phyloP scores from a whole-genome alignment of 2,888 invertebrate species.

The Seira musarum region DNA sequence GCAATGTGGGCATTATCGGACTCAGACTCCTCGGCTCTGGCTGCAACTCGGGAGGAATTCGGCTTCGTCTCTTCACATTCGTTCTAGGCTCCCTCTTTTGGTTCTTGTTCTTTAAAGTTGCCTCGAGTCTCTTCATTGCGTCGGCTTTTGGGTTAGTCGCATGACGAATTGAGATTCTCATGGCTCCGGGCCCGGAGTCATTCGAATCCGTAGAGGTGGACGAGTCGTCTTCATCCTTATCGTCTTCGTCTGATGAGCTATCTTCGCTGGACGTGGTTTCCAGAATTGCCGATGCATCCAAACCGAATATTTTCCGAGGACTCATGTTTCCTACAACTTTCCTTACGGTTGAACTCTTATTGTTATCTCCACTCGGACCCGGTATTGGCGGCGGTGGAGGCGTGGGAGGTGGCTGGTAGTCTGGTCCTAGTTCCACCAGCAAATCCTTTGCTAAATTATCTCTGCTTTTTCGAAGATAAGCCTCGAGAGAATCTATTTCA shows the following conservation, averaged over 20 bases:
- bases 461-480: constrained; percentile 8
- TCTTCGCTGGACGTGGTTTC: constrained; percentile 15
- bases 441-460: constrained; percentile 12
- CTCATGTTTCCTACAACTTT: constrained; percentile 8
- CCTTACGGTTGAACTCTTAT: neutral
- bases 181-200: neutral
- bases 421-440: neutral
- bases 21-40: constrained; percentile 28
- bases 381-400: neutral
- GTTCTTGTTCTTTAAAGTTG: neutral
- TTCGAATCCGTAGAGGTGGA: neutral
- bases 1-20: constrained; percentile 28
- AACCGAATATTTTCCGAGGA: constrained; percentile 19
- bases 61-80: neutral
- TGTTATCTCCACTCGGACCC: neutral
- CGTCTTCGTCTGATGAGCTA: neutral
- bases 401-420: neutral
- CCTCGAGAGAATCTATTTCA: constrained; percentile 1
- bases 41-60: neutral
- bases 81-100: neutral
- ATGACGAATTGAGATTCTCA: constrained; percentile 28
- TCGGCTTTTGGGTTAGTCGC: neutral
- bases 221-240: neutral
- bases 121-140: neutral
- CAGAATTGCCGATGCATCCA: neutral